Evolutionary conservation across 1,140 invertebrate genomes (phyloP).

Genomic region (Schlechtendalia chinensis): DNA sequence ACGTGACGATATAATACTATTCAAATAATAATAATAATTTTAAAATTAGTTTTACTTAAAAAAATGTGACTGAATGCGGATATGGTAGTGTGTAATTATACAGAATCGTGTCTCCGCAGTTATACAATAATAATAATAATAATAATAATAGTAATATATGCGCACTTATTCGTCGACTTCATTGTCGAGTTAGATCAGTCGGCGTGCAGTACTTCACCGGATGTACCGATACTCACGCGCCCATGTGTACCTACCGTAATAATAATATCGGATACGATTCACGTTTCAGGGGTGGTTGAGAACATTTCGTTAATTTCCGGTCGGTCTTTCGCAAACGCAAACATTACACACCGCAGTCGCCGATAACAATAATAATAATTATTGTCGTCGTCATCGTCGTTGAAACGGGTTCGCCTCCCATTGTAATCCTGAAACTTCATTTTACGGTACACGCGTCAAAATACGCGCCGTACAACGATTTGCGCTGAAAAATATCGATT

Average conservation of each 20-base stretch:
- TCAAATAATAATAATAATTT: neutral
- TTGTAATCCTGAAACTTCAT: neutral
- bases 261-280: constrained; percentile 16
- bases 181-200: neutral
- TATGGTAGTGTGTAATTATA: too few species aligned
- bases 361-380: constrained; percentile 21
- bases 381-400: neutral
- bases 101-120: neutral
- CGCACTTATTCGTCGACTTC: neutral
- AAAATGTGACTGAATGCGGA: too few species aligned
- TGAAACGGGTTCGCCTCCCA: neutral
- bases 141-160: too few species aligned
- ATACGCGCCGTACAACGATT: too few species aligned
- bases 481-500: too few species aligned
- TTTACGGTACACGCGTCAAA: neutral
- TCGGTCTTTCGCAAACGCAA: neutral
- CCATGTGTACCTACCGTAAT: neutral
- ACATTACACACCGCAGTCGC: neutral
- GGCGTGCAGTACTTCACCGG: neutral
- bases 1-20: neutral
- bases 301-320: constrained; percentile 36
- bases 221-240: neutral
- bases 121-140: too few species aligned
- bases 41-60: too few species aligned
- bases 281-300: constrained; percentile 31